Percentiles rank a stretch among this genome's conserved stretches.
Evolutionary conservation across 2,797 vertebrate genomes (phyloP).

Genomic region (Borostomias antarcticus): DNA sequence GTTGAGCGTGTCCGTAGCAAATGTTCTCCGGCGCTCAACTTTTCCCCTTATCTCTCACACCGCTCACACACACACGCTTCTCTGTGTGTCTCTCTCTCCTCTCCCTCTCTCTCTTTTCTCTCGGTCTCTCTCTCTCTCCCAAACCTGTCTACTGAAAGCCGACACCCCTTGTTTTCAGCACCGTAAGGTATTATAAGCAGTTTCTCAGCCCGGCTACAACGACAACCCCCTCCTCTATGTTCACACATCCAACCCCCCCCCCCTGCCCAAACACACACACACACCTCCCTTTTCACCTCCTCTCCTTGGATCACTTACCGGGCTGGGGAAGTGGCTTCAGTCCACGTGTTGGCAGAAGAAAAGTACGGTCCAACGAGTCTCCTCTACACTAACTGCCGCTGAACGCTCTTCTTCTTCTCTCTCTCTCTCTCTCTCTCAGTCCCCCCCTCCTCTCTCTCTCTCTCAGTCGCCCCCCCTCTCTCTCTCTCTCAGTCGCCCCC

Average conservation of each 20-base stretch:
- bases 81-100: conserved; percentile 1
- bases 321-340: conserved; percentile 21
- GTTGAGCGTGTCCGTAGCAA: no score
- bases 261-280: background rate
- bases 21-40: no score
- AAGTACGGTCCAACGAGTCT: conserved; percentile 14
- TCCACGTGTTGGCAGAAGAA: conserved; percentile 11
- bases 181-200: conserved; percentile 16
- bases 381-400: conserved; percentile 6
- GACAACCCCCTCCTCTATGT: background rate
- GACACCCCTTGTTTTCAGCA: conserved; percentile 24
- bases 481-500: background rate
- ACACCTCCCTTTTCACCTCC: background rate
- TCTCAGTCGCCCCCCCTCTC: background rate
- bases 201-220: conserved; percentile 1
- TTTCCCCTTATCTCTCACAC: no score
- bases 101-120: background rate
- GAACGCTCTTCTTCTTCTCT: background rate
- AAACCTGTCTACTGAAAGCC: conserved; percentile 13
- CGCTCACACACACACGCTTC: no score
- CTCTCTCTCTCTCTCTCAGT: background rate
- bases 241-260: background rate
- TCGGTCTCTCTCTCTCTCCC: conserved; percentile 1
- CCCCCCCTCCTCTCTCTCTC: background rate
- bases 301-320: conserved; percentile 20